Base-by-base conservation (phyloP, 2,888 invertebrate genomes). In the Onthophagus sagittarius region DNA sequence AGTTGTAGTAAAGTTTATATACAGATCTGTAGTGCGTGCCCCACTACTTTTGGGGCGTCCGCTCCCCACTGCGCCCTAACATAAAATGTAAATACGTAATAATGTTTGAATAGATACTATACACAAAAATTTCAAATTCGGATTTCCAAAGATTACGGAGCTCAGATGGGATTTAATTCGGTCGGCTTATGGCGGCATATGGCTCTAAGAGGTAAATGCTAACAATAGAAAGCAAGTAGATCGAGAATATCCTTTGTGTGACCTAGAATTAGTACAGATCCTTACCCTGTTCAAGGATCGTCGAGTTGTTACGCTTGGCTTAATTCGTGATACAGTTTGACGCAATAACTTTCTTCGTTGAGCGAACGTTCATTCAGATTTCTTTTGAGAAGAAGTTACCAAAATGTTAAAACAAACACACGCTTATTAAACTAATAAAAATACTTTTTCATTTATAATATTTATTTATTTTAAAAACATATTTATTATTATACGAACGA, bases 171-270 rank as follows among this genome's bases (percentile, higher is more conserved):
- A 23, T 67, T 67, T 15, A 67, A 23, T 31, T 67, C 9, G 83
- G 82, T 84, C 83, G 83, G 83, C 81, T 82, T 81, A 82, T n/a
- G n/a, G n/a, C n/a, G n/a, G n/a, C n/a, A n/a, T 81, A 81, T 82
- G 78, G 73, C 74, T 72, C 73, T 72, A 65, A 74, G 79, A 64
- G 23, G 23, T 23, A 13, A 64, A 15, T 2, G 9, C 63, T 9
- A n/a, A 31, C 31, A 31, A 5, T 67, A 67, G 31, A 15, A n/a
- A 32, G 69, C 75, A 77, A 76, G 76, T 76, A 75, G 77, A 75
- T 75, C 76, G 76, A 73, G 76, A 77, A 77, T 77, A 77, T 78
- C 78, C 77, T 78, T 74, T 76, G 75, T 75, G 77, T 79, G 79
- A 79, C 80, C 79, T 72, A 78, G 79, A 63, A 69, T 69, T 74